Percentiles rank a stretch among this genome's conserved stretches.
Evolutionary conservation across 2,888 invertebrate genomes (phyloP).

Genomic region (Leptogaster cylindrica): DNA sequence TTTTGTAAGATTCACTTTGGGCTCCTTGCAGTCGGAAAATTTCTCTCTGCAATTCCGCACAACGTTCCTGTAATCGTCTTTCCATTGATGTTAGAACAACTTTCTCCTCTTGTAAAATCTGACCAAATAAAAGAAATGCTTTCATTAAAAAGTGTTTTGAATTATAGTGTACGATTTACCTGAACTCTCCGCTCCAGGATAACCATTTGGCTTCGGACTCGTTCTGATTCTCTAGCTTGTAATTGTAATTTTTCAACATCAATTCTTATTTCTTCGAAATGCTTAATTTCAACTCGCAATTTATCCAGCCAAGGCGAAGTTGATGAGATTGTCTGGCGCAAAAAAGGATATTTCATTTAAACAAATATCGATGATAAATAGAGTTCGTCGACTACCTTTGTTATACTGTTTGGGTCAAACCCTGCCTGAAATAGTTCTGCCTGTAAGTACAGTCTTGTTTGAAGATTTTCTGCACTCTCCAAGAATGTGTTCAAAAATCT

Average conservation of each 20-base stretch:
- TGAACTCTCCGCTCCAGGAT: slow-evolving; percentile 75
- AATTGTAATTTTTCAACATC: slow-evolving; percentile 79
- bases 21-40: slow-evolving; percentile 65
- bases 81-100: slow-evolving; percentile 75
- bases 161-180: slow-evolving; percentile 63
- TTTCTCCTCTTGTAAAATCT: slow-evolving; percentile 81
- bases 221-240: slow-evolving; percentile 73
- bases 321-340: slow-evolving; percentile 68
- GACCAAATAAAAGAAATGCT: slow-evolving; percentile 49
- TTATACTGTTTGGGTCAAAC: slow-evolving; percentile 66
- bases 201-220: slow-evolving; percentile 73
- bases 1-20: slow-evolving; percentile 60
- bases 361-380: not conserved
- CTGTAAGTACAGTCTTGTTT: slow-evolving; percentile 82
- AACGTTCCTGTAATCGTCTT: slow-evolving; percentile 76
- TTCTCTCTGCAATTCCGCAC: slow-evolving; percentile 77
- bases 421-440: slow-evolving; percentile 85
- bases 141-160: slow-evolving; percentile 13
- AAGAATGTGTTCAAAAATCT: slow-evolving; percentile 84
- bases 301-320: slow-evolving; percentile 70
- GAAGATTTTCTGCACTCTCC: slow-evolving; percentile 75
- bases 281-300: slow-evolving; percentile 73
- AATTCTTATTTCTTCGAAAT: slow-evolving; percentile 78
- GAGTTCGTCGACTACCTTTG: slow-evolving; percentile 57
- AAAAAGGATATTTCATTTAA: slow-evolving; percentile 20